Percentiles rank a stretch among this genome's conserved stretches.
These are phyloP conservation scores for Squalus acanthias DNA, from an alignment of 2,797 vertebrate species.

Conservation along the genomic window DNA sequence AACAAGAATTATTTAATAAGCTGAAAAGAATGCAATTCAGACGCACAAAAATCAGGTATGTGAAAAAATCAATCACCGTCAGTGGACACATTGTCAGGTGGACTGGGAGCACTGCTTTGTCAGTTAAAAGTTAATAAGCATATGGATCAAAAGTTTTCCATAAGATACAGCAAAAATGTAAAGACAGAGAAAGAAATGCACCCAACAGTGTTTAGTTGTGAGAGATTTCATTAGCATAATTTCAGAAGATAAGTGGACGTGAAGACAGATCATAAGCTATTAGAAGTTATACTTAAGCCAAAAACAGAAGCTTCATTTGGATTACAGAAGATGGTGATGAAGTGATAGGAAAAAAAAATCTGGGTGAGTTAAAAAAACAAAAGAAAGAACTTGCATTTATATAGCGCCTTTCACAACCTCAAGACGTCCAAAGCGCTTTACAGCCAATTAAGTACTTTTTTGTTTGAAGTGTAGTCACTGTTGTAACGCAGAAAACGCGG, in stretches of 20 bases:
- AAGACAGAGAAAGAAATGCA: neutral
- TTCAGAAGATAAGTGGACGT: neutral
- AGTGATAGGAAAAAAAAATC: neutral
- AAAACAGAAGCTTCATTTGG: neutral
- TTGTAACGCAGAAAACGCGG: neutral
- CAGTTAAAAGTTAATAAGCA: neutral
- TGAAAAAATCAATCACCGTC: conserved; percentile 2
- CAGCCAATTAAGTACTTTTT: neutral
- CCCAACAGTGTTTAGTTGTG: neutral
- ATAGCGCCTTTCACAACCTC: neutral
- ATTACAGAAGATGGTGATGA: neutral
- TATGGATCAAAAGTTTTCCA: neutral
- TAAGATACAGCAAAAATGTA: neutral
- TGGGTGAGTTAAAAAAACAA: neutral
- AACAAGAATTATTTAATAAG: neutral
- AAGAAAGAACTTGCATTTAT: neutral
- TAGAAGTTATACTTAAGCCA: neutral
- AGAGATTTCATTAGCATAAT: neutral
- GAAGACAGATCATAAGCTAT: neutral
- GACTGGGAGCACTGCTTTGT: neutral
- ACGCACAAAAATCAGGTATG: neutral
- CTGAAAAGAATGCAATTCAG: neutral
- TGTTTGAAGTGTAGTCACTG: neutral
- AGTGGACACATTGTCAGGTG: neutral
- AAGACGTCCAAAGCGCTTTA: neutral